Evolutionary conservation across 2,113 vertebrate species (phyloP), one percentile per base, ranked within the genome.

Genomic region (Regulus satrapa): DNA sequence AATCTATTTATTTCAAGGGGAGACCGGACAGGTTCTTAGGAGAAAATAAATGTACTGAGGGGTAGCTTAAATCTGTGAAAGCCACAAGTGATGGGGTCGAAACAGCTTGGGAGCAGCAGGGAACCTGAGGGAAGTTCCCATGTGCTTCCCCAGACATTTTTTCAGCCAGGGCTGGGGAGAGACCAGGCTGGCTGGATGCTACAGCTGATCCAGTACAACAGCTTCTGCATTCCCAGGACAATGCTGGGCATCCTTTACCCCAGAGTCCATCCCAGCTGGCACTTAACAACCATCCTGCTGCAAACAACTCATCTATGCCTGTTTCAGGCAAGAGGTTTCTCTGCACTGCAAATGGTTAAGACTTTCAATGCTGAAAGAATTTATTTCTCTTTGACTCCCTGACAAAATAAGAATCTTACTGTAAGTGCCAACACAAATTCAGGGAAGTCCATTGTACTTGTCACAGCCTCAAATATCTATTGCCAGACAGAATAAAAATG

Each of bases 201-300:
- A 1, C 1, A 5, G 26, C 73, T 29, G 49, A 62, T 32, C 26
- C 23, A 40, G 23, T 9, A 45, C 0, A 0, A 49, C 26, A 82
- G 10, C 56, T 58, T 38, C 76, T 54, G 25, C 51, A 20, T 23
- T 49, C 41, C 82, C 48, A 31, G 36, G 56, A 49, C 34, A 58
- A 26, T 46, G 52, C 38, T 86, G 40, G 41, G 46, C 51, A 11
- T 48, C 52, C 56, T 41, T 32, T 4, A 79, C 18, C 46, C 49
- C 20, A 13, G 20, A 14, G 19, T 28, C 29, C 46, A 40, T 6
- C 36, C 29, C 54, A 32, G 14, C 36, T 40, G 54, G 54, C 45
- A 43, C 4, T 5, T 23, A 93, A 88, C 41, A 51, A 18, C 54
- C 31, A 12, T 5, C 38, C 51, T 74, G 54, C 61, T 74, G 52